Conservation (phyloP, 2,797 vertebrate genomes). For the Chromis chromis region DNA sequence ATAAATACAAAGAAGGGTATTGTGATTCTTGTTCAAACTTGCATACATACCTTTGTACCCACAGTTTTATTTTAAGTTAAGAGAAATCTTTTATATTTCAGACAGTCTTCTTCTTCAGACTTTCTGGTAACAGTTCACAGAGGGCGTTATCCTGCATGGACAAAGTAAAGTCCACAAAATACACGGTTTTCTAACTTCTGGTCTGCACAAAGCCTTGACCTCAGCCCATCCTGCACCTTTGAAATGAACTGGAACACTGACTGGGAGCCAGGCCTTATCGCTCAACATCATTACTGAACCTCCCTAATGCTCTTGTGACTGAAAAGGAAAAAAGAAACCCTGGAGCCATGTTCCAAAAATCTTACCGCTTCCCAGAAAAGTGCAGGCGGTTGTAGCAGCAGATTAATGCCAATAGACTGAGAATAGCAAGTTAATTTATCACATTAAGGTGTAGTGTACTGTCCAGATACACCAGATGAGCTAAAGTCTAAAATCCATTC, state of each 20-base stretch:
- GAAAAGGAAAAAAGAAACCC: slow-evolving; percentile 10
- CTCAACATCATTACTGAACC: background rate
- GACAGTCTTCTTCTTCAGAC: background rate
- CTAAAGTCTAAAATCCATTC: background rate
- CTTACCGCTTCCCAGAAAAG: background rate
- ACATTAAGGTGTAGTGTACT: background rate
- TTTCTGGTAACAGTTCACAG: background rate
- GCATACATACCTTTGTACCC: too few relatives aligned
- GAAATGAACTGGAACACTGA: background rate
- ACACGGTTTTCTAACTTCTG: background rate
- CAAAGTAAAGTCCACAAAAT: background rate
- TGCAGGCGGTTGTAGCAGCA: background rate
- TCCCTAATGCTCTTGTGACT: slow-evolving; percentile 6
- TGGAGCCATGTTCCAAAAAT: slow-evolving; percentile 6
- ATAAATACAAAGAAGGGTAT: too few relatives aligned
- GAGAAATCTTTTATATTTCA: background rate
- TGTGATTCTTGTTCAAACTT: too few relatives aligned
- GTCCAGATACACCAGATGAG: background rate
- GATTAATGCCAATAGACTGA: background rate
- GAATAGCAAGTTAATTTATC: background rate
- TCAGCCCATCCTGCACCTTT: background rate
- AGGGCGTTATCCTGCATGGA: too few relatives aligned
- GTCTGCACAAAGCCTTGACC: background rate
- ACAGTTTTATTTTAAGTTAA: too few relatives aligned
- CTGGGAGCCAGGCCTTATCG: background rate